A percentile compares a stretch with the other conserved stretches of the same genome.
Conservation (phyloP, 2,888 invertebrate species). For the Orchestes rusci region DNA sequence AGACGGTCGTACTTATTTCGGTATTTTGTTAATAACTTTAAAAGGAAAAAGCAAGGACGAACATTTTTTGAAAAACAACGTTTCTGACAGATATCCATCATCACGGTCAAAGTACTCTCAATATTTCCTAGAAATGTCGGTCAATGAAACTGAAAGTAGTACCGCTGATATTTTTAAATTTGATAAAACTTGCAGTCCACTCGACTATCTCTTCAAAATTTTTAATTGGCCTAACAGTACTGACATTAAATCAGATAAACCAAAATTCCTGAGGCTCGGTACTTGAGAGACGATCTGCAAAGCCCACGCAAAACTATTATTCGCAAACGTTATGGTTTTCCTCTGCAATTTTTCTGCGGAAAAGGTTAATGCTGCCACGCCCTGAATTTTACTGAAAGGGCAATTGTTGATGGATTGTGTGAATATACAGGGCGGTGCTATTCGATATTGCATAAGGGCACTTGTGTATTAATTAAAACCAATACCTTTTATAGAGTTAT, state of each 20-base stretch:
- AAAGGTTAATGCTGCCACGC: constrained; percentile 24
- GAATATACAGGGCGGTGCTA: no score
- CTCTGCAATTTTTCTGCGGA: constrained; percentile 16
- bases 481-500: no score
- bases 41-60: no score
- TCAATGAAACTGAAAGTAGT: constrained; percentile 25
- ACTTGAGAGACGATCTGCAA: constrained; percentile 17
- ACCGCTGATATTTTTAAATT: no score
- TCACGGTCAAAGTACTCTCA: constrained; percentile 25
- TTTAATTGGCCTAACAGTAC: not conserved
- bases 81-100: no score
- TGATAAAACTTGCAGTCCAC: not conserved
- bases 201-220: not conserved
- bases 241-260: no score
- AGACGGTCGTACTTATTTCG: no score
- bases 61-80: no score
- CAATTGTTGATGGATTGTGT: no score
- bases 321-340: constrained; percentile 23
- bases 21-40: no score
- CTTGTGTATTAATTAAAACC: no score
- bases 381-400: constrained; percentile 21
- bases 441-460: no score
- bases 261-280: constrained; percentile 15
- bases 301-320: constrained; percentile 22
- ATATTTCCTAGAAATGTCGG: constrained; percentile 16